Percentiles rank a stretch among this genome's conserved stretches.
phyloP scores from a whole-genome alignment of 2,113 vertebrate genomes.

The Esox niger region DNA sequence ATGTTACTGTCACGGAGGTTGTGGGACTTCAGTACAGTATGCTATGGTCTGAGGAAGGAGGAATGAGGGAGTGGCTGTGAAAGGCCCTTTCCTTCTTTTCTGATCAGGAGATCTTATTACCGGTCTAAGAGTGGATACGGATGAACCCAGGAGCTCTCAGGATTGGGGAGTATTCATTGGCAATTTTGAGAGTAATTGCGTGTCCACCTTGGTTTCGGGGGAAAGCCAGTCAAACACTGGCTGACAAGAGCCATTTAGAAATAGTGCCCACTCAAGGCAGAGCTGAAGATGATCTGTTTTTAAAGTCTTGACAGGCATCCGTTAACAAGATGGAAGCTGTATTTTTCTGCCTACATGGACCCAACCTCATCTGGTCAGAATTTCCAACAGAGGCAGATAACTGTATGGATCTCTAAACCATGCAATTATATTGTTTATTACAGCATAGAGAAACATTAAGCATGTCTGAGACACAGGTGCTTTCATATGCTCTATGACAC shows the following conservation, averaged over 20 bases:
- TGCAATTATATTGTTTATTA: conserved; percentile 54
- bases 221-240: conserved; percentile 29
- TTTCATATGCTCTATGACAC: neutral
- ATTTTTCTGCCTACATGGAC: conserved; percentile 3
- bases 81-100: neutral
- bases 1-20: too few relatives aligned
- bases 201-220: conserved; percentile 38
- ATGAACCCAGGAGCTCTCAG: conserved; percentile 23
- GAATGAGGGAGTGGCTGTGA: neutral
- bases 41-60: neutral
- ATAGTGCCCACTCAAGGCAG: conserved; percentile 6
- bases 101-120: conserved; percentile 20
- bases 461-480: conserved; percentile 19
- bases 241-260: conserved; percentile 30
- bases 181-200: conserved; percentile 52
- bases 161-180: conserved; percentile 43
- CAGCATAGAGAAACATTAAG: conserved; percentile 42
- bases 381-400: conserved; percentile 4
- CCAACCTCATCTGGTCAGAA: conserved; percentile 7
- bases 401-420: conserved; percentile 36
- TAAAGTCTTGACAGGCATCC: conserved; percentile 23
- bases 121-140: conserved; percentile 22
- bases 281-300: conserved; percentile 41
- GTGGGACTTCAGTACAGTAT: neutral
- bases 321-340: conserved; percentile 5